Conservation (phyloP, 1,140 invertebrate species). For the Heliconius eleuchia region DNA sequence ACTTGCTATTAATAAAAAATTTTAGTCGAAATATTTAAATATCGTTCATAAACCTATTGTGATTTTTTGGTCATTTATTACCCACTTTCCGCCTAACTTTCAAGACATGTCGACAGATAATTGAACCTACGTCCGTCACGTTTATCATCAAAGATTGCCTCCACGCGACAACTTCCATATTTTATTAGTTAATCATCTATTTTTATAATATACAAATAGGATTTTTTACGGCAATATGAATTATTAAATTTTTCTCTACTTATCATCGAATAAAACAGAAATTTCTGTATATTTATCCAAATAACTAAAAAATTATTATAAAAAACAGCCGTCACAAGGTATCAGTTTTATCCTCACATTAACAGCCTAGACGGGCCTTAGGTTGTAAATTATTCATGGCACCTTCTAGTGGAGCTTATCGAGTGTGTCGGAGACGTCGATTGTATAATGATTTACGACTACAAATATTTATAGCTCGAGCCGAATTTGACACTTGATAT, state of each 20-base stretch:
- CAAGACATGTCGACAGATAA: too few species aligned
- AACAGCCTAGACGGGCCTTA: background rate
- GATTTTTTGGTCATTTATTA: too few species aligned
- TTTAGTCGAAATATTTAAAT: too few species aligned
- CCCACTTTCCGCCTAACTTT: too few species aligned
- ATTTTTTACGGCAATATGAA: too few species aligned
- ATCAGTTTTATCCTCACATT: slow-evolving; percentile 3
- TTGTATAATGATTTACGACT: slow-evolving; percentile 30
- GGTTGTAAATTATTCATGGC: slow-evolving; percentile 31
- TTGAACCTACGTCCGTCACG: too few species aligned
- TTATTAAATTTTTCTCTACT: background rate
- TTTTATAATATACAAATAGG: too few species aligned
- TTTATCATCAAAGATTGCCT: too few species aligned
- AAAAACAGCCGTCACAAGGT: background rate
- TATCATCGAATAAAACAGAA: background rate
- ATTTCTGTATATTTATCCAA: background rate
- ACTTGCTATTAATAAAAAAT: too few species aligned
- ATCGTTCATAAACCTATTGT: too few species aligned
- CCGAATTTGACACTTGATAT: background rate
- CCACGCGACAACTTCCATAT: too few species aligned
- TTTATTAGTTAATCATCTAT: too few species aligned
- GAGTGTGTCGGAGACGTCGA: slow-evolving; percentile 22
- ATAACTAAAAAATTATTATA: background rate
- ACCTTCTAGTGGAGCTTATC: slow-evolving; percentile 26
- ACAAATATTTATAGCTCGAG: background rate